A percentile compares a stretch with the other conserved stretches of the same genome.
phyloP scores from a whole-genome alignment of 2,797 vertebrate species.

The Tadarida brasiliensis region DNA sequence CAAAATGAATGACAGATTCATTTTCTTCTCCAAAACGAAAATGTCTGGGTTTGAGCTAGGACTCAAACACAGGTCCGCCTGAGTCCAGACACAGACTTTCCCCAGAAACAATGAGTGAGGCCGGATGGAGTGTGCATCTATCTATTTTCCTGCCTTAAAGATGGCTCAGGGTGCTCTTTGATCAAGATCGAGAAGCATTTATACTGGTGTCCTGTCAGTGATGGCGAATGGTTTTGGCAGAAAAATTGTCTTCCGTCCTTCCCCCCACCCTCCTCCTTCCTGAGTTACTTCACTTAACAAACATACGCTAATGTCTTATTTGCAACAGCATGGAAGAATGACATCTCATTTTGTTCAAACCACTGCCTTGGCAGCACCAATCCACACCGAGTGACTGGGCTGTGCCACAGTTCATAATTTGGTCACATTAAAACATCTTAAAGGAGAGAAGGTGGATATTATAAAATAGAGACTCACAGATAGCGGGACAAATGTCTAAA shows the following conservation, averaged over 20 bases:
- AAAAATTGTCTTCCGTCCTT: not conserved
- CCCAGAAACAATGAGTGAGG: not conserved
- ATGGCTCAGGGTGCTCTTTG: not conserved
- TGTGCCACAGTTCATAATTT: not conserved
- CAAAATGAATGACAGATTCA: not conserved
- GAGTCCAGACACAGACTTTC: not conserved
- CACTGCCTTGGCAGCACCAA: not conserved
- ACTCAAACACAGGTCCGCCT: not conserved
- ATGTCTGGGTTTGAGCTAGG: not conserved
- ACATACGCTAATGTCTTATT: not conserved
- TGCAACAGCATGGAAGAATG: not conserved
- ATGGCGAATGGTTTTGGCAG: not conserved
- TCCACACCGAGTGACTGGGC: not conserved
- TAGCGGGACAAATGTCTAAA: not conserved
- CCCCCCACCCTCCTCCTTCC: not conserved
- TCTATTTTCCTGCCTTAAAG: not conserved
- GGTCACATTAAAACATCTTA: not conserved
- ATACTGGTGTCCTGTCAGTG: too few relatives aligned
- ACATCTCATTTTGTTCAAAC: not conserved
- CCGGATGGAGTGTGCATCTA: too few relatives aligned
- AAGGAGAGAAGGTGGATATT: not conserved
- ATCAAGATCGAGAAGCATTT: not conserved
- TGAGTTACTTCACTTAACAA: not conserved
- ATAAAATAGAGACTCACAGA: not conserved
- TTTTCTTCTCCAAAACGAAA: conserved; percentile 20